Conservation (phyloP, 1,140 invertebrate genomes). For the Zaprionus nigranus region DNA sequence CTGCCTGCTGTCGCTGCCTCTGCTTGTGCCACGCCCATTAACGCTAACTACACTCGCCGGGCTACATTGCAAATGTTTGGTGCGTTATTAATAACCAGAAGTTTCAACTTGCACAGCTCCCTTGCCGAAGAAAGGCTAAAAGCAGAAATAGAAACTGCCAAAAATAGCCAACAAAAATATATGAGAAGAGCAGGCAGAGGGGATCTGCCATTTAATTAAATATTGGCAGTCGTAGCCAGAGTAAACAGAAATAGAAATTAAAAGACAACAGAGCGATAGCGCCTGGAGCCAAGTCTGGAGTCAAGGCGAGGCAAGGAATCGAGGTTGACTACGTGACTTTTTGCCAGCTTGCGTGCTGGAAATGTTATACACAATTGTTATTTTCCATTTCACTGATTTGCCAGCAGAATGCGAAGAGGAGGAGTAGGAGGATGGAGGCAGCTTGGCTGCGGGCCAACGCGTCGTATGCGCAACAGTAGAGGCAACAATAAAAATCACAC, state of each 20-base stretch:
- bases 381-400: slow-evolving; percentile 63
- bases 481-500: slow-evolving; percentile 65
- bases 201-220: slow-evolving; percentile 40
- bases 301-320: background rate
- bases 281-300: slow-evolving; percentile 3
- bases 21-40: background rate
- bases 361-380: slow-evolving; percentile 62
- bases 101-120: background rate
- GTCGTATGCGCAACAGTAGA: slow-evolving; percentile 63
- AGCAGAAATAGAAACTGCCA: slow-evolving; percentile 21
- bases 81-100: slow-evolving; percentile 36
- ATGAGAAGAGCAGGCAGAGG: background rate
- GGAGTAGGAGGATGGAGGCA: background rate
- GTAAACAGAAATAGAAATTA: slow-evolving; percentile 27
- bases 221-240: slow-evolving; percentile 32
- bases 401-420: background rate
- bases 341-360: slow-evolving; percentile 26
- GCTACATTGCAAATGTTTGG: slow-evolving; percentile 18
- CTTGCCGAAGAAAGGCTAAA: slow-evolving; percentile 22
- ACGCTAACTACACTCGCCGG: slow-evolving; percentile 6
- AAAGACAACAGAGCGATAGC: slow-evolving; percentile 9
- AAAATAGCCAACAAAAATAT: slow-evolving; percentile 16
- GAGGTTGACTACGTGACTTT: slow-evolving; percentile 65
- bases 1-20: background rate
- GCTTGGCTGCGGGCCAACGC: slow-evolving; percentile 24